Conservation (phyloP, 2,113 vertebrate genomes). For the Riparia riparia region DNA sequence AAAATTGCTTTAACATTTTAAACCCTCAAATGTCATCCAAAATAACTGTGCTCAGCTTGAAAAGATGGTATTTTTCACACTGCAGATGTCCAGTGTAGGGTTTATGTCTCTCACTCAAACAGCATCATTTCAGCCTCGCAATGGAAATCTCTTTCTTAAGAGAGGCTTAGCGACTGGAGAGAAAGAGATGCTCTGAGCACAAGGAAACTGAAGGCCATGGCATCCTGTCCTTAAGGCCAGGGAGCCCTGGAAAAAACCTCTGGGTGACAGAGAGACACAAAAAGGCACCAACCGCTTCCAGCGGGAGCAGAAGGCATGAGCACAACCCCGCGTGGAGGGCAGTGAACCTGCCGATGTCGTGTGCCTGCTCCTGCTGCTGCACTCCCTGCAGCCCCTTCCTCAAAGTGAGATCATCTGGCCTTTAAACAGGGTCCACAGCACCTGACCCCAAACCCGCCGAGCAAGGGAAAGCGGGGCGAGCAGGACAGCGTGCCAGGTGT, state of each 20-base stretch:
- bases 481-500: constrained; percentile 22
- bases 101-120: neutral
- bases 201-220: neutral
- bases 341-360: fast-evolving
- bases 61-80: constrained; percentile 1
- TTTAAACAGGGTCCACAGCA: neutral
- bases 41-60: neutral
- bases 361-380: neutral
- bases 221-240: neutral
- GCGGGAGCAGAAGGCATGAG: neutral
- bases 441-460: constrained; percentile 17
- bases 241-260: neutral
- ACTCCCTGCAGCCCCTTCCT: neutral
- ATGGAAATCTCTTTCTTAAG: neutral
- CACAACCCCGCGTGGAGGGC: fast-evolving
- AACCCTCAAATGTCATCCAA: constrained; percentile 25
- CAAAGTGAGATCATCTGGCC: neutral
- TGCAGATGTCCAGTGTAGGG: neutral
- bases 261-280: neutral
- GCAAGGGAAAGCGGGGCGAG: neutral
- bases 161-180: neutral
- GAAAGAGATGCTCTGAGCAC: neutral
- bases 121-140: neutral
- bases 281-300: neutral
- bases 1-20: constrained; percentile 60